phyloP scores from a whole-genome alignment of 1,140 invertebrate genomes.

The Anoplolepis gracilipes region DNA sequence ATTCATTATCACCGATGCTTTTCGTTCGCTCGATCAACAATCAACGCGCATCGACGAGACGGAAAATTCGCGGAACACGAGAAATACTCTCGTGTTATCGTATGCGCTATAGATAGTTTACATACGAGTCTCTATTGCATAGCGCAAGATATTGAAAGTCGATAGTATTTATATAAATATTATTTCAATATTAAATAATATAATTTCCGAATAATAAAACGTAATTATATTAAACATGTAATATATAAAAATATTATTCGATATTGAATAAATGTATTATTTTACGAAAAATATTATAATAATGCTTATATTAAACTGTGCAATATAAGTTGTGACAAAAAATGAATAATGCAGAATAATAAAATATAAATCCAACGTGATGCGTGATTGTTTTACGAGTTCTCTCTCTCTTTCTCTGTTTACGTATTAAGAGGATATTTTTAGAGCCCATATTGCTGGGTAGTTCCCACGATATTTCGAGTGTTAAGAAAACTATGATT shows the following conservation, averaged over 20 bases:
- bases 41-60: background rate
- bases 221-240: too few relatives aligned
- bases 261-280: background rate
- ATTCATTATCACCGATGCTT: conserved; percentile 45
- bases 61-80: conserved; percentile 57
- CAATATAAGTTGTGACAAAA: too few relatives aligned
- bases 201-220: background rate
- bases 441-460: background rate
- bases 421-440: background rate
- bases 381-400: background rate
- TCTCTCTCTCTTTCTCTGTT: too few relatives aligned
- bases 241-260: background rate
- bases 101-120: background rate
- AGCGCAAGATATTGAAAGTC: background rate
- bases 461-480: conserved; percentile 41
- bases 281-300: background rate
- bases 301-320: too few relatives aligned
- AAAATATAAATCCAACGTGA: too few relatives aligned
- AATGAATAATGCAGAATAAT: too few relatives aligned
- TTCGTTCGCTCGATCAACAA: conserved; percentile 4
- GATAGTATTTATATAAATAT: background rate
- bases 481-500: conserved; percentile 56
- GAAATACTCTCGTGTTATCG: conserved; percentile 1
- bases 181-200: background rate
- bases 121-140: too few relatives aligned